Percentiles rank a stretch among this genome's conserved stretches.
phyloP scores from a whole-genome alignment of 2,113 vertebrate species.

The Plestiodon gilberti region DNA sequence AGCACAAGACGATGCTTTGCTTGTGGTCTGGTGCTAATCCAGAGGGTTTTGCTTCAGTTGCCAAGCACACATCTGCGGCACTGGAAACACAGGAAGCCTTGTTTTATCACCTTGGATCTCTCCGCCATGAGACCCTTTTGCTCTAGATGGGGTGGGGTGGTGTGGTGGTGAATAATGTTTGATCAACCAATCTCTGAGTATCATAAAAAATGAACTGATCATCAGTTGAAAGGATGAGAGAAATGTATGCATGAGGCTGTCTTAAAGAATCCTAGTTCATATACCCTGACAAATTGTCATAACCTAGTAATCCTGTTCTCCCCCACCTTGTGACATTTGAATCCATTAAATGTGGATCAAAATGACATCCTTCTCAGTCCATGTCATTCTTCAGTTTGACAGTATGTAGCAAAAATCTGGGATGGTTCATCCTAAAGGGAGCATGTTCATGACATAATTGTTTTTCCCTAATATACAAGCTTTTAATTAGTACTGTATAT shows the following conservation, averaged over 20 bases:
- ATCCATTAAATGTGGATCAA: not conserved
- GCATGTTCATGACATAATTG: not conserved
- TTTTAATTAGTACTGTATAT: not conserved
- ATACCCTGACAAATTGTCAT: not conserved
- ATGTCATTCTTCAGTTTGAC: not conserved
- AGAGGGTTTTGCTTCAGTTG: not conserved
- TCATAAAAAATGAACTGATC: not conserved
- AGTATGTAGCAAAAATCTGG: not conserved
- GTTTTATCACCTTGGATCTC: not conserved
- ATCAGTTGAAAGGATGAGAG: not conserved
- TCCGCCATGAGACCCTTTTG: not conserved
- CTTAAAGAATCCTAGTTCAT: not conserved
- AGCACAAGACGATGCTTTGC: slow-evolving; percentile 8
- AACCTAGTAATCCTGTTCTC: not conserved
- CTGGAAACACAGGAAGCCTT: not conserved
- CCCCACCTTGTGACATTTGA: not conserved
- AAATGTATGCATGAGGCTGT: not conserved
- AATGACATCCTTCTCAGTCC: not conserved
- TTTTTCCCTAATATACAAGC: not conserved
- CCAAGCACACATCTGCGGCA: not conserved
- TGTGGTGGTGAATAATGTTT: not conserved
- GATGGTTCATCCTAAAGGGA: not conserved
- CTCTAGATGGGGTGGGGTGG: not conserved
- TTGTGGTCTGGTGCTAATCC: not conserved
- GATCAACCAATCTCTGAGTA: not conserved